Base-by-base conservation (phyloP, 2,888 invertebrate species). In the Acronicta leporina region DNA sequence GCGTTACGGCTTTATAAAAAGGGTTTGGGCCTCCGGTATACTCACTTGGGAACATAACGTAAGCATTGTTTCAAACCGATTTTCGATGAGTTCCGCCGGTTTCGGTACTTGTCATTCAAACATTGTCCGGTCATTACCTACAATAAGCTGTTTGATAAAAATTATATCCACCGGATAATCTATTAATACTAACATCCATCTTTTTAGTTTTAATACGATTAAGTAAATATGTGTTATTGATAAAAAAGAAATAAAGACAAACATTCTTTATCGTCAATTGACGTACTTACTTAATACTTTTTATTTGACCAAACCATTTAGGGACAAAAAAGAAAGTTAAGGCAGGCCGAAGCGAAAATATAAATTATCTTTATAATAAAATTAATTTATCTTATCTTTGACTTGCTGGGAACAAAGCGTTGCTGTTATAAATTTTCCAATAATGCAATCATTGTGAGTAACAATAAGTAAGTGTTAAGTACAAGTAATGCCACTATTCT, bases 211-310 rank as follows among this genome's bases (percentile, higher is more conserved):
- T 45, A n/a, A 9, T 14, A 64, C 8, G 66, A 65, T 66, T 50
- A 64, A 20, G 40, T 47, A 43, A 47, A 51, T 6, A 71, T 65
- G 71, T 51, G 71, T 42, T 11, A 52, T 4, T 49, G 13, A 63
- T 64, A 54, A 50, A 9, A 25, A 10, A 33, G 35, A 63, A 1
- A 30, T 33, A 63, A 52, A 40, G 13, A 47, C 14, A 51, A 33
- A 33, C 33, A 33, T 4, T 45, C 42, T 41, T 5, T 47, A 50
- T 48, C 14, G 20, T 35, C 15, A 25, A 13, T 25, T 40, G 48
- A 42, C 38, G 38, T 33, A 20, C 20, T 4, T 20, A 20, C 20
- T 20, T 20, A 33, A 11, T 11, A 33, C 33, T 10, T 33, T 1
- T 2, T 2, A 27, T 27, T 9, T 30, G 30, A 1, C 30, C 5